Evolutionary conservation across 2,888 invertebrate species (phyloP), one percentile per base, ranked within the genome.

Genomic region (Adela reaumurella): DNA sequence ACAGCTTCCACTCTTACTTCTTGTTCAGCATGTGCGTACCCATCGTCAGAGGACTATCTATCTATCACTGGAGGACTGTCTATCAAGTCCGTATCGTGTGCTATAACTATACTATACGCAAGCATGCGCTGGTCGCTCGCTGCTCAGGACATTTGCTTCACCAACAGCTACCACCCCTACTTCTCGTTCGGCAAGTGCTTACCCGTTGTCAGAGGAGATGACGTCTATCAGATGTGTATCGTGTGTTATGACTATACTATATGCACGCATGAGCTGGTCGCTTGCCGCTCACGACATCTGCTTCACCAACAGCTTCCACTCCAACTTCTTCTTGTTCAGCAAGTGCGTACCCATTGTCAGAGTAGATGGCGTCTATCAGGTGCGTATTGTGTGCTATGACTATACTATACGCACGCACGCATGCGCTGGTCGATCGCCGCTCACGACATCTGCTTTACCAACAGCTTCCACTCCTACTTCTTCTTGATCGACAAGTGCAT

Each of bases 81-180:
- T 89, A 94, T 73, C 97, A 90, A 81, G 87, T 86, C 54, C 18
- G 10, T n/a, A n/a, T n/a, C n/a, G n/a, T n/a, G n/a, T n/a, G n/a
- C n/a, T n/a, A n/a, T n/a, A n/a, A n/a, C n/a, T n/a, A n/a, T n/a
- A n/a, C n/a, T n/a, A n/a, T n/a, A n/a, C 46, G 70, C 81, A 54
- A 82, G 81, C 65, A 89, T 94, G 83, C 85, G 98, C 58, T 99
- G 97, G 96, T 89, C 93, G 46, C 81, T 96, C 58, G 93, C 95
- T 28, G 98, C 98, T 53, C 92, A 97, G 68, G 97, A 99, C 78
- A 95, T 99, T 67, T 97, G 96, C 78, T 99, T 96, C 78, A 94
- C 93, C 6, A 92, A 89, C 64, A 83, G 83, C 56, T 83, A 86
- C 66, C 92, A 94, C 77, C 85, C 92, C 47, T 83, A 87, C 62